Evolutionary conservation across 1,140 invertebrate species (phyloP).

Genomic region (Diuraphis noxia): DNA sequence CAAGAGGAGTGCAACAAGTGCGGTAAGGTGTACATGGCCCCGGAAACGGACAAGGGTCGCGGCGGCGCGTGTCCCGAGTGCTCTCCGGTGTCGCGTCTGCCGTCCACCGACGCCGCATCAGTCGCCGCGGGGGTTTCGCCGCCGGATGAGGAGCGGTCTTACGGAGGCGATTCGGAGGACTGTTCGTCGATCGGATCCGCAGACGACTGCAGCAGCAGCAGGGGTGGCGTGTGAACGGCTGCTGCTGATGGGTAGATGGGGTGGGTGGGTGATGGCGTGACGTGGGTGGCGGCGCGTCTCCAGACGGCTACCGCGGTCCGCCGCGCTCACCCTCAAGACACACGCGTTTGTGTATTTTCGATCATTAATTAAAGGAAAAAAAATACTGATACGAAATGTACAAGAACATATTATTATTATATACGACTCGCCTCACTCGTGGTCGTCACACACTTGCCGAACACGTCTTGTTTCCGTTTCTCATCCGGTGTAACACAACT

Average conservation of each 20-base stretch:
- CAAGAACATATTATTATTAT: no score
- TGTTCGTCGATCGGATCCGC: slow-evolving; percentile 19
- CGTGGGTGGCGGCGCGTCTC: not conserved
- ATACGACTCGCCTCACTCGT: no score
- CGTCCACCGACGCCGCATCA: no score
- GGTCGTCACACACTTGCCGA: no score
- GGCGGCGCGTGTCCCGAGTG: slow-evolving; percentile 24
- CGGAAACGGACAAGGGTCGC: slow-evolving; percentile 45
- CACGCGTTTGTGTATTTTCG: not conserved
- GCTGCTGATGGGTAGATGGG: no score
- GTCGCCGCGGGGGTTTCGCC: not conserved
- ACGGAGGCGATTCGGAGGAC: slow-evolving; percentile 23
- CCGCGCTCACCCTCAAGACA: not conserved
- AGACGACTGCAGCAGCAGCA: not conserved
- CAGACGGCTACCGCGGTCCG: not conserved
- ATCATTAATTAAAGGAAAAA: not conserved
- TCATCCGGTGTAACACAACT: not conserved
- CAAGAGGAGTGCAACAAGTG: slow-evolving; percentile 38
- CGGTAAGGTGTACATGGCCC: slow-evolving; percentile 43
- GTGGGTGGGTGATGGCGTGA: not conserved
- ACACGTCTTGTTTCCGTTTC: no score
- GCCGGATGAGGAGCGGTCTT: not conserved
- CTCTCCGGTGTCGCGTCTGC: not conserved
- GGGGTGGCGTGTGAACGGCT: not conserved
- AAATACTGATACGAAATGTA: not conserved